phyloP scores from a whole-genome alignment of 2,888 invertebrate genomes.

The Gastrophysa polygoni region DNA sequence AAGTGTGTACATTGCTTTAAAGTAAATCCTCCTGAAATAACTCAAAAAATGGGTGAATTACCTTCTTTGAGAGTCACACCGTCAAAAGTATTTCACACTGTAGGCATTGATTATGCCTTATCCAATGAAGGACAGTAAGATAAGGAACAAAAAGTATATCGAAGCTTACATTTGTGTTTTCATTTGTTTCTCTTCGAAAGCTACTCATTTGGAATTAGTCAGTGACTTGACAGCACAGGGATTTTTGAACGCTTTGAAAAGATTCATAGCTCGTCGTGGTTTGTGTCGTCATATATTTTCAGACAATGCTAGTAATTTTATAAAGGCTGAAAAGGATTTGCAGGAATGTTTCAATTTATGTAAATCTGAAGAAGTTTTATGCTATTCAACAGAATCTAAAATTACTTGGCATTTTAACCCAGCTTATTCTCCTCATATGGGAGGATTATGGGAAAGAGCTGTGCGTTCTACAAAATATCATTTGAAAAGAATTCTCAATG shows the following conservation, averaged over 20 bases:
- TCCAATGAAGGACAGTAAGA: slow-evolving; percentile 18
- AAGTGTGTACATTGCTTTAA: slow-evolving; percentile 9
- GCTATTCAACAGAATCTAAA: too few relatives aligned
- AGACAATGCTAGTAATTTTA: slow-evolving; percentile 12
- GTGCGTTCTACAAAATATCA: slow-evolving; percentile 3
- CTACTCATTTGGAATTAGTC: slow-evolving; percentile 12
- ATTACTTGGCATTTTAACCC: slow-evolving; percentile 9
- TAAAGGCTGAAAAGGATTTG: slow-evolving; percentile 23
- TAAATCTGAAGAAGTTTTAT: too few relatives aligned
- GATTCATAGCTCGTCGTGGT: slow-evolving; percentile 19
- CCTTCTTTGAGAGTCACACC: slow-evolving; percentile 7
- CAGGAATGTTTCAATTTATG: too few relatives aligned
- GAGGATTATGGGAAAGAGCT: slow-evolving; percentile 10
- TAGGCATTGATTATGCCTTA: slow-evolving; percentile 32
- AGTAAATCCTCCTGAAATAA: not conserved
- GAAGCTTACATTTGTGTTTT: slow-evolving; percentile 19
- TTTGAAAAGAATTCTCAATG: not conserved
- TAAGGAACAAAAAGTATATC: slow-evolving; percentile 20
- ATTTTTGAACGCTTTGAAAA: slow-evolving; percentile 17
- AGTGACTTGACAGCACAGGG: slow-evolving; percentile 13
- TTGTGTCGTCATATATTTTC: slow-evolving; percentile 15
- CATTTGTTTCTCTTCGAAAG: slow-evolving; percentile 17
- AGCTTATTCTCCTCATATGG: slow-evolving; percentile 7
- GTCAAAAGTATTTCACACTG: slow-evolving; percentile 35
- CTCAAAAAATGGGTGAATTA: slow-evolving; percentile 12